A percentile compares a stretch with the other conserved stretches of the same genome.
These are phyloP conservation scores for Hyalella azteca DNA, from an alignment of 2,888 invertebrate species.

Conservation along the genomic window DNA sequence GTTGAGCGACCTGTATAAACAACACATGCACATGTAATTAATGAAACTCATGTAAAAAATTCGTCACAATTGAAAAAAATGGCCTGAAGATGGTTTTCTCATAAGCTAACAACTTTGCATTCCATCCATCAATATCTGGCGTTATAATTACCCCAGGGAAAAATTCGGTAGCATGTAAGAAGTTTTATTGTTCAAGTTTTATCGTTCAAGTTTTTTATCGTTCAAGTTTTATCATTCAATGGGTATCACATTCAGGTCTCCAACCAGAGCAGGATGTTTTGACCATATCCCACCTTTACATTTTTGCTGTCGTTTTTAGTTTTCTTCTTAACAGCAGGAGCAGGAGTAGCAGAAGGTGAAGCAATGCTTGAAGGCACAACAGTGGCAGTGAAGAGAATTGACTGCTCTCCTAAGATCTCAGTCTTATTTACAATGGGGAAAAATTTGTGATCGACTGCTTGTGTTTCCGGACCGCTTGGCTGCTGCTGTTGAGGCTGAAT, in stretches of 20 bases:
- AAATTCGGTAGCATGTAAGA: too few relatives aligned
- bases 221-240: too few relatives aligned
- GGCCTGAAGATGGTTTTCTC: too few relatives aligned
- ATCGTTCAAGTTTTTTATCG: too few relatives aligned
- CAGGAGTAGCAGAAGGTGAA: background rate
- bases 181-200: too few relatives aligned
- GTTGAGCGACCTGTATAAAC: conserved; percentile 25
- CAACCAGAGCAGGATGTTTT: too few relatives aligned
- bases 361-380: background rate
- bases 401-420: conserved; percentile 21
- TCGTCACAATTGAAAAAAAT: too few relatives aligned
- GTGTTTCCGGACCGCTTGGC: background rate
- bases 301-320: conserved; percentile 44
- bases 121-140: conserved; percentile 40
- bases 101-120: too few relatives aligned
- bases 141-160: too few relatives aligned
- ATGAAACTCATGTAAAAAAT: too few relatives aligned
- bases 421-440: conserved; percentile 30
- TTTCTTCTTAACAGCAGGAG: background rate
- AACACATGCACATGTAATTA: background rate
- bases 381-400: background rate
- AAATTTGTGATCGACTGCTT: background rate
- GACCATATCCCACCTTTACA: too few relatives aligned
- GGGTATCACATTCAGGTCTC: too few relatives aligned
- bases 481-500: conserved; percentile 44